These are phyloP conservation scores for Lasioglossum pauxillum DNA, from an alignment of 2,888 invertebrate species.

Conservation along the genomic window DNA sequence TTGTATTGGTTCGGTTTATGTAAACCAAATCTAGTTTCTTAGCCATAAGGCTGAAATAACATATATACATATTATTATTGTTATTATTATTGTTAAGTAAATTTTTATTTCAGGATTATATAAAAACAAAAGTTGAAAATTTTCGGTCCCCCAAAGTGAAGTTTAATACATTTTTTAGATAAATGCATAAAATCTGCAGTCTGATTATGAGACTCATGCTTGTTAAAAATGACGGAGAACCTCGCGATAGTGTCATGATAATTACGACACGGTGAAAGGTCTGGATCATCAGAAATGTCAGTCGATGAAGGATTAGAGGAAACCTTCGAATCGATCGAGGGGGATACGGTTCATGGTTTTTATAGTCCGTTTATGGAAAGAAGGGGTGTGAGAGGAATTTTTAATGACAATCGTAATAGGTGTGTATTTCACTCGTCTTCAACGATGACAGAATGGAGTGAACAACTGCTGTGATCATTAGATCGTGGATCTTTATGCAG, in stretches of 20 bases:
- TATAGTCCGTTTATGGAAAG: not conserved
- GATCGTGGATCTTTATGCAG: not conserved
- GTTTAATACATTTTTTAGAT: not conserved
- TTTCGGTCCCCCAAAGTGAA: too few relatives aligned
- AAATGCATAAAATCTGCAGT: not conserved
- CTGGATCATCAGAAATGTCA: constrained; percentile 64
- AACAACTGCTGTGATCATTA: not conserved
- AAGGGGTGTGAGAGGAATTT: not conserved
- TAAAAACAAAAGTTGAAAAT: too few relatives aligned
- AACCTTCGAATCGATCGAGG: constrained; percentile 23
- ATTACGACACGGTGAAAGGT: constrained; percentile 67
- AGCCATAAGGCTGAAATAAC: too few relatives aligned
- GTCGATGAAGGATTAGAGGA: constrained; percentile 15
- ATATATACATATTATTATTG: too few relatives aligned
- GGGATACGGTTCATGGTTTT: not conserved
- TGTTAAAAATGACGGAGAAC: constrained; percentile 13
- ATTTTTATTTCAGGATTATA: too few relatives aligned
- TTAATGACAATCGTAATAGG: not conserved
- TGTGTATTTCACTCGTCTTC: not conserved
- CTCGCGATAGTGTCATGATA: constrained; percentile 41
- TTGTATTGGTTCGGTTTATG: too few relatives aligned
- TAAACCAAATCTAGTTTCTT: too few relatives aligned
- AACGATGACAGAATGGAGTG: not conserved
- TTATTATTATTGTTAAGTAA: too few relatives aligned
- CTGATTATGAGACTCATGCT: not conserved